Conservation (phyloP, 1,140 invertebrate species). For the Brachionus plicatilis region DNA sequence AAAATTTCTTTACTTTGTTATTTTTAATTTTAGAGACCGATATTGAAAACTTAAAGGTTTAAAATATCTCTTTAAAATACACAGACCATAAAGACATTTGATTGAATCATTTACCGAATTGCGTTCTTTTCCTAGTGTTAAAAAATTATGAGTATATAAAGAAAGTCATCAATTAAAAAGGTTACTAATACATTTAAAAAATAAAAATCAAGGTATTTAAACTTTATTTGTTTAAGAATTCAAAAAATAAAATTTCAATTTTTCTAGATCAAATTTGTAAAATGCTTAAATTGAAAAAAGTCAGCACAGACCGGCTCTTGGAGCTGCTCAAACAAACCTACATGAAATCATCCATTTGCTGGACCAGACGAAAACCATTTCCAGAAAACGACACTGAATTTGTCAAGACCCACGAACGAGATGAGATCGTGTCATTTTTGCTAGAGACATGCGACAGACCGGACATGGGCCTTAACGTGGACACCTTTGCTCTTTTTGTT, state of each 20-base stretch:
- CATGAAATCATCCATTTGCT: background rate
- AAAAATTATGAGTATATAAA: background rate
- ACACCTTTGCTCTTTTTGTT: slow-evolving; percentile 19
- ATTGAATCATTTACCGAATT: background rate
- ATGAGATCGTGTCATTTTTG: slow-evolving; percentile 13
- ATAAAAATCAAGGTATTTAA: background rate
- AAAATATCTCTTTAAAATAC: background rate
- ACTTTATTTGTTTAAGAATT: background rate
- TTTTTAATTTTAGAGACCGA: background rate
- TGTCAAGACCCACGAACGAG: slow-evolving; percentile 25
- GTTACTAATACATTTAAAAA: background rate
- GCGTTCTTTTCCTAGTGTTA: background rate
- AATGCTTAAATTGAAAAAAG: slow-evolving; percentile 16
- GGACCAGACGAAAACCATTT: background rate
- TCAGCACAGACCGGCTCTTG: background rate
- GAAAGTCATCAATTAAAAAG: background rate
- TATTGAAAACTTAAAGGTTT: background rate
- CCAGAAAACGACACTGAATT: background rate
- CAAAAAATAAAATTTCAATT: background rate
- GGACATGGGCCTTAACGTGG: background rate
- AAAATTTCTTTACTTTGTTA: background rate
- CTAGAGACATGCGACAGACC: slow-evolving; percentile 15
- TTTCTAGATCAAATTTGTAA: background rate
- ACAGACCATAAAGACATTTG: background rate
- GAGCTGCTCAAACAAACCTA: background rate